Percentiles rank a stretch among this genome's conserved stretches.
These are phyloP conservation scores for Synanthedon myopaeformis DNA, from an alignment of 2,888 invertebrate genomes.

Conservation along the genomic window DNA sequence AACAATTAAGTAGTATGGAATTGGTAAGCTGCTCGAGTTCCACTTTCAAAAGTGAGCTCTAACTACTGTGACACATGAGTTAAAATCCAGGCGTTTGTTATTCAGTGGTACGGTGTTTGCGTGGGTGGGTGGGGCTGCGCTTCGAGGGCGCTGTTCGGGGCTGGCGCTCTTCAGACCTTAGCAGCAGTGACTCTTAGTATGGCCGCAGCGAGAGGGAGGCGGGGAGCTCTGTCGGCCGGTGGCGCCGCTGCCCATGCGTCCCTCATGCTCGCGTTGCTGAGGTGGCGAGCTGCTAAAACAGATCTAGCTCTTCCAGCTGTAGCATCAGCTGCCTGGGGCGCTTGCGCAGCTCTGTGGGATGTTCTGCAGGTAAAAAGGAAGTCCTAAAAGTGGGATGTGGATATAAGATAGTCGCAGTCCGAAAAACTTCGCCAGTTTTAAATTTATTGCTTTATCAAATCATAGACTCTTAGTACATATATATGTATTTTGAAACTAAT, in stretches of 20 bases:
- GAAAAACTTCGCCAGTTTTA: too few species aligned
- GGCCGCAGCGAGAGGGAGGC: constrained; percentile 75
- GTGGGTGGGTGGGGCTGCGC: constrained; percentile 81
- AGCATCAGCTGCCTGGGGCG: constrained; percentile 88
- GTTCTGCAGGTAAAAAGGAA: constrained; percentile 67
- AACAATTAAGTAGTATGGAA: too few species aligned
- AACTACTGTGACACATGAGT: too few species aligned
- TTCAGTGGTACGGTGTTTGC: constrained; percentile 85
- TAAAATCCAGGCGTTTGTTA: too few species aligned
- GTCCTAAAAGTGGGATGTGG: too few species aligned
- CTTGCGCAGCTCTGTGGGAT: constrained; percentile 89
- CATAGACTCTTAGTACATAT: too few species aligned
- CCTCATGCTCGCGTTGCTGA: constrained; percentile 78
- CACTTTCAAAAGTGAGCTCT: too few species aligned
- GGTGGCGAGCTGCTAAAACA: constrained; percentile 85
- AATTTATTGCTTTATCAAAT: too few species aligned
- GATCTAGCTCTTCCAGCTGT: constrained; percentile 86
- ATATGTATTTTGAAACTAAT: too few species aligned
- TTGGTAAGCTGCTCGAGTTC: too few species aligned
- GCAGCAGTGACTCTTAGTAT: constrained; percentile 85
- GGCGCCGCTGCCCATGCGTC: constrained; percentile 86
- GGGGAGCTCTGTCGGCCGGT: constrained; percentile 81
- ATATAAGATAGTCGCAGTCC: too few species aligned
- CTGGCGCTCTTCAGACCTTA: constrained; percentile 78
- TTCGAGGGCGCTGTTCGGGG: constrained; percentile 78